Evolutionary conservation across 2,888 invertebrate species (phyloP).

Genomic region (Allygus modestus): DNA sequence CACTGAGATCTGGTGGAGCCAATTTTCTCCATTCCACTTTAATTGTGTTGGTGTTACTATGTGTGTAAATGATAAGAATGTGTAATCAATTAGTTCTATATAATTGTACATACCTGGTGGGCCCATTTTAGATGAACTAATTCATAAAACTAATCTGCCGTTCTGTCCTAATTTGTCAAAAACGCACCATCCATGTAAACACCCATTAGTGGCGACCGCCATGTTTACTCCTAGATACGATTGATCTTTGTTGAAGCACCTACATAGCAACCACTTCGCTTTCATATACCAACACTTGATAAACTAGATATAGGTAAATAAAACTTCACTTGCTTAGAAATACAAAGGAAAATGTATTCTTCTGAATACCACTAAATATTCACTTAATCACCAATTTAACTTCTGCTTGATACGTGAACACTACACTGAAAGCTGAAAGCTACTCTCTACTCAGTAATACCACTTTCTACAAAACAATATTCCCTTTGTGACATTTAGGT

Average conservation of each 20-base stretch:
- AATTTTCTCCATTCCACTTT: slow-evolving; percentile 13
- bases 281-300: neutral
- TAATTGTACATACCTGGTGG: slow-evolving; percentile 55
- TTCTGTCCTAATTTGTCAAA: slow-evolving; percentile 39
- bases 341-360: neutral
- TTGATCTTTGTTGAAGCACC: slow-evolving; percentile 23
- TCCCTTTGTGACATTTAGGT: too few relatives aligned
- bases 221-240: slow-evolving; percentile 62
- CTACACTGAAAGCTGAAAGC: slow-evolving; percentile 16
- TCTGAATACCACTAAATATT: neutral
- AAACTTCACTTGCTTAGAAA: neutral
- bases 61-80: neutral
- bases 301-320: neutral
- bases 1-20: slow-evolving; percentile 1
- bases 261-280: neutral
- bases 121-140: slow-evolving; percentile 40
- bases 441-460: neutral
- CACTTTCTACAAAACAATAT: neutral
- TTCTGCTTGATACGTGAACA: neutral
- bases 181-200: slow-evolving; percentile 65
- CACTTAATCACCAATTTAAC: neutral
- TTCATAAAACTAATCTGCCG: slow-evolving; percentile 10
- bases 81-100: neutral
- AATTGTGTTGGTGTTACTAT: neutral
- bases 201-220: slow-evolving; percentile 64